phyloP scores from a whole-genome alignment of 2,888 invertebrate genomes.

The Eustalomyia histrio region DNA sequence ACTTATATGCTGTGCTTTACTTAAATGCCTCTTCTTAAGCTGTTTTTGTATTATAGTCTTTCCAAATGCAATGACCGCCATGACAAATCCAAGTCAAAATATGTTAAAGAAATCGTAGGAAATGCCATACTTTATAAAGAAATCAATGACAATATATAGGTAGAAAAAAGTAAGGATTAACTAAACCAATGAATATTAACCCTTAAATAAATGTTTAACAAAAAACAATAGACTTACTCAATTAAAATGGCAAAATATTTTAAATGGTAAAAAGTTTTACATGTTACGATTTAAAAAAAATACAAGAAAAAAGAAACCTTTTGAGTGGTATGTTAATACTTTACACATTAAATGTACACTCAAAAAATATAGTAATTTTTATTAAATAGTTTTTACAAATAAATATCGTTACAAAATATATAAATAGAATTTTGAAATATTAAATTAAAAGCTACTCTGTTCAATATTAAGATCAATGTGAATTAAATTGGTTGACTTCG shows the following conservation, averaged over 20 bases:
- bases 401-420: no score
- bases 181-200: slow-evolving; percentile 55
- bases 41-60: slow-evolving; percentile 26
- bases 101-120: slow-evolving; percentile 57
- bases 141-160: slow-evolving; percentile 57
- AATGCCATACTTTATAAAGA: slow-evolving; percentile 52
- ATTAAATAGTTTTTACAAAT: no score
- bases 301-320: slow-evolving; percentile 43
- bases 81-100: slow-evolving; percentile 76
- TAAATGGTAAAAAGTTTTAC: slow-evolving; percentile 36
- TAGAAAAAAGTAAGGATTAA: slow-evolving; percentile 38
- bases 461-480: no score
- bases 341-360: slow-evolving; percentile 5
- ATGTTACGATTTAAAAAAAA: slow-evolving; percentile 30
- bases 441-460: no score
- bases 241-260: slow-evolving; percentile 63
- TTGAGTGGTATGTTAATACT: slow-evolving; percentile 43
- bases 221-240: slow-evolving; percentile 40
- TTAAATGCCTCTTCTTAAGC: slow-evolving; percentile 46
- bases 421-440: no score
- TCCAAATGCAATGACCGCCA: slow-evolving; percentile 67
- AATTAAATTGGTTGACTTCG: no score
- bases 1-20: slow-evolving; percentile 52
- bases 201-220: slow-evolving; percentile 39
- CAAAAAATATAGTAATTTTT: no score